These are phyloP conservation scores for Phaedon cochleariae DNA, from an alignment of 2,888 invertebrate genomes.

Conservation along the genomic window DNA sequence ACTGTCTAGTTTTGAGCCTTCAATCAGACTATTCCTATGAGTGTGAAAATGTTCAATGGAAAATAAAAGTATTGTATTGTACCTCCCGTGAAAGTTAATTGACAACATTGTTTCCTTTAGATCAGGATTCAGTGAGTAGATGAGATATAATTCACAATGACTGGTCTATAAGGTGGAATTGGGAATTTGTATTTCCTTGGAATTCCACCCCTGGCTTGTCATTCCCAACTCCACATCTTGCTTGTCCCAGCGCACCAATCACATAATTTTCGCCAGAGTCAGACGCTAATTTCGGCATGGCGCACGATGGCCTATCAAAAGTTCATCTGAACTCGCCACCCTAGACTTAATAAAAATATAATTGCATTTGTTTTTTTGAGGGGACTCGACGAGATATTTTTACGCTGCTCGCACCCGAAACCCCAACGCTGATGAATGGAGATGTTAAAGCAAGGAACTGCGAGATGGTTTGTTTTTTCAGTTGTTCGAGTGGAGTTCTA, in stretches of 20 bases:
- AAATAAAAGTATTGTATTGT: too few relatives aligned
- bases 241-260: constrained; percentile 26
- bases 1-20: too few relatives aligned
- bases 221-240: neutral
- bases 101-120: too few relatives aligned
- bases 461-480: neutral
- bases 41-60: too few relatives aligned
- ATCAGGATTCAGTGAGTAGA: too few relatives aligned
- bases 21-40: too few relatives aligned
- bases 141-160: too few relatives aligned
- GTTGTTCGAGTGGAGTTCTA: too few relatives aligned
- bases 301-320: constrained; percentile 24
- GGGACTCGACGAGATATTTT: constrained; percentile 8
- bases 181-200: too few relatives aligned
- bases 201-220: neutral
- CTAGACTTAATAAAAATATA: constrained; percentile 6
- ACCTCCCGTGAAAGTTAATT: too few relatives aligned
- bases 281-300: constrained; percentile 23
- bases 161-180: too few relatives aligned
- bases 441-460: neutral
- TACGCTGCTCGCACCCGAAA: neutral
- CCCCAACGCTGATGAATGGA: neutral
- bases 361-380: constrained; percentile 15
- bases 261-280: constrained; percentile 15
- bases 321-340: neutral